phyloP scores from a whole-genome alignment of 2,888 invertebrate genomes.

The Cepaea hortensis region DNA sequence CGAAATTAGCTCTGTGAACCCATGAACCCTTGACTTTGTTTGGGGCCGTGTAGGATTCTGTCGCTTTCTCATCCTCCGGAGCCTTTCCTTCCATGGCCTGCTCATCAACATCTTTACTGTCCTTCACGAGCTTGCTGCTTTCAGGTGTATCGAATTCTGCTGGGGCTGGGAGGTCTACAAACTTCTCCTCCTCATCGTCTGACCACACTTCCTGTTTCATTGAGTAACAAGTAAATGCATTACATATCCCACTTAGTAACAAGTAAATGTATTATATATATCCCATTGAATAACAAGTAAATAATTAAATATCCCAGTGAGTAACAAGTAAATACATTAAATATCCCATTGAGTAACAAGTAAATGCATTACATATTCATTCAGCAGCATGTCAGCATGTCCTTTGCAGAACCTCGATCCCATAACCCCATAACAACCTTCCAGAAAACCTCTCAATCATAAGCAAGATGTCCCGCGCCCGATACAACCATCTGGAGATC shows the following conservation, averaged over 20 bases:
- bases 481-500: too few species aligned
- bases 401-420: too few species aligned
- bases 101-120: neutral
- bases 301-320: neutral
- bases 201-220: constrained; percentile 24
- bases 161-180: constrained; percentile 71
- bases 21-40: constrained; percentile 62
- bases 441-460: too few species aligned
- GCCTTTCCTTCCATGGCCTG: constrained; percentile 58
- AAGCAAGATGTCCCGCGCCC: too few species aligned
- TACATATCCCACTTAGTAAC: neutral
- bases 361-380: neutral
- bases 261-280: neutral
- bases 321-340: neutral
- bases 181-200: constrained; percentile 76
- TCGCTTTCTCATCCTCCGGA: neutral
- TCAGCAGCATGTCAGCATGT: too few species aligned
- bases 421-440: too few species aligned
- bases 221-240: neutral
- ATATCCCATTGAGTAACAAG: neutral
- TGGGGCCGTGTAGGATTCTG: neutral
- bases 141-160: constrained; percentile 56
- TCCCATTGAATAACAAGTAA: neutral
- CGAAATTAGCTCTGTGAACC: constrained; percentile 72
- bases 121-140: neutral